These are phyloP conservation scores for Caradrina kadenii DNA, from an alignment of 2,888 invertebrate genomes.

Conservation along the genomic window DNA sequence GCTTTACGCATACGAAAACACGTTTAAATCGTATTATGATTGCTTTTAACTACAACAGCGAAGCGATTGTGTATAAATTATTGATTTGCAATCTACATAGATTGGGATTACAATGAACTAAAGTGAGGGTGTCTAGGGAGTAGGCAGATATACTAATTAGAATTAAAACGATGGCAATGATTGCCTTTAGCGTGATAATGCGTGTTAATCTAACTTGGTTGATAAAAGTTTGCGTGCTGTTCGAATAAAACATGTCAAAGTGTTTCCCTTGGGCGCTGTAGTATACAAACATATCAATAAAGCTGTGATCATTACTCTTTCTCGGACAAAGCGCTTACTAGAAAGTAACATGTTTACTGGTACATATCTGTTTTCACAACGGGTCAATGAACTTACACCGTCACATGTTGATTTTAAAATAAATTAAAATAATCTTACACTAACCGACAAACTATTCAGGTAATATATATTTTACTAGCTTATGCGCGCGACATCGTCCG, in stretches of 20 bases:
- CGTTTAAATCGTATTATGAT: slow-evolving; percentile 77
- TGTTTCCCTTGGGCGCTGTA: slow-evolving; percentile 18
- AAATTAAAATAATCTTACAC: no score
- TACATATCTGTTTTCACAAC: no score
- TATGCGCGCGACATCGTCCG: no score
- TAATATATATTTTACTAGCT: no score
- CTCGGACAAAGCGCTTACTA: no score
- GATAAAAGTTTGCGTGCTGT: slow-evolving; percentile 29
- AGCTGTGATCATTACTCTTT: not conserved
- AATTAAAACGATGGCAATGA: slow-evolving; percentile 29
- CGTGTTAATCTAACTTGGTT: slow-evolving; percentile 43
- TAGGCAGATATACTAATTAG: slow-evolving; percentile 38
- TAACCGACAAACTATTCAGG: no score
- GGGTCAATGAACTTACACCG: no score
- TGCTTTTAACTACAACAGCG: slow-evolving; percentile 74
- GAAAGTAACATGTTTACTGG: no score
- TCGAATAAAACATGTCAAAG: slow-evolving; percentile 29
- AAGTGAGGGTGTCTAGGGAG: slow-evolving; percentile 30
- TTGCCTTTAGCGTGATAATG: slow-evolving; percentile 41
- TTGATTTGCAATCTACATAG: slow-evolving; percentile 77
- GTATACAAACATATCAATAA: slow-evolving; percentile 20
- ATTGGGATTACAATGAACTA: slow-evolving; percentile 61
- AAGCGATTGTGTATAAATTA: slow-evolving; percentile 74
- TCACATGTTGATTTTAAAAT: no score
- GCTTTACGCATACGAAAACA: slow-evolving; percentile 79